phyloP scores from a whole-genome alignment of 2,888 invertebrate genomes.

The Atethmia centrago region DNA sequence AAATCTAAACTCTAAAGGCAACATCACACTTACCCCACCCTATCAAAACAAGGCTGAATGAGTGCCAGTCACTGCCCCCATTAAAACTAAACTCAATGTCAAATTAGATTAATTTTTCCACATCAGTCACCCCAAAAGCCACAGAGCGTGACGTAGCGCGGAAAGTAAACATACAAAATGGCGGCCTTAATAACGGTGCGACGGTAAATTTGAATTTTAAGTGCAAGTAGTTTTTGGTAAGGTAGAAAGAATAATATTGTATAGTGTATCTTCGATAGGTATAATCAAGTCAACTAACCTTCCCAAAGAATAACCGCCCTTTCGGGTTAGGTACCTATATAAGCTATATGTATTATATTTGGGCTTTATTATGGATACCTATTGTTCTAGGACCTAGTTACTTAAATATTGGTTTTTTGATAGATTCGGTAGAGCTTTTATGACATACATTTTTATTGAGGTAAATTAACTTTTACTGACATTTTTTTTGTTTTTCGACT shows the following conservation, averaged over 20 bases:
- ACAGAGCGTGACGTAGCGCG: constrained; percentile 78
- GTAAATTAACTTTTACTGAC: not conserved
- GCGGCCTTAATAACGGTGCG: constrained; percentile 70
- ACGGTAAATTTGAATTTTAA: constrained; percentile 46
- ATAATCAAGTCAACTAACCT: too few relatives aligned
- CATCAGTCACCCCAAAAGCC: constrained; percentile 72
- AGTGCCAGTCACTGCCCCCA: constrained; percentile 67
- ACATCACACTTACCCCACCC: constrained; percentile 64
- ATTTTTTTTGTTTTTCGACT: not conserved
- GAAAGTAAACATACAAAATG: constrained; percentile 85
- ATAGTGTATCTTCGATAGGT: too few relatives aligned
- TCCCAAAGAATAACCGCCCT: too few relatives aligned
- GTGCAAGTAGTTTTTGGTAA: constrained; percentile 19
- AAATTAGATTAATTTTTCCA: constrained; percentile 84
- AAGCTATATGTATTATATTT: not conserved
- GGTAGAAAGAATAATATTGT: not conserved
- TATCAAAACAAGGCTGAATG: constrained; percentile 58
- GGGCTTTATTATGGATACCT: not conserved
- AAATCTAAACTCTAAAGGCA: constrained; percentile 51
- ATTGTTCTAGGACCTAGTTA: not conserved
- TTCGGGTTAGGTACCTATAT: too few relatives aligned
- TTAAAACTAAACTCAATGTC: constrained; percentile 77
- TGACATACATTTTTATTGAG: not conserved
- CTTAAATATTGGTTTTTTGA: not conserved
- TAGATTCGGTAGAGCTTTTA: not conserved